A percentile compares a stretch with the other conserved stretches of the same genome.
phyloP scores from a whole-genome alignment of 1,140 invertebrate genomes.

The Hycleus phaleratus region DNA sequence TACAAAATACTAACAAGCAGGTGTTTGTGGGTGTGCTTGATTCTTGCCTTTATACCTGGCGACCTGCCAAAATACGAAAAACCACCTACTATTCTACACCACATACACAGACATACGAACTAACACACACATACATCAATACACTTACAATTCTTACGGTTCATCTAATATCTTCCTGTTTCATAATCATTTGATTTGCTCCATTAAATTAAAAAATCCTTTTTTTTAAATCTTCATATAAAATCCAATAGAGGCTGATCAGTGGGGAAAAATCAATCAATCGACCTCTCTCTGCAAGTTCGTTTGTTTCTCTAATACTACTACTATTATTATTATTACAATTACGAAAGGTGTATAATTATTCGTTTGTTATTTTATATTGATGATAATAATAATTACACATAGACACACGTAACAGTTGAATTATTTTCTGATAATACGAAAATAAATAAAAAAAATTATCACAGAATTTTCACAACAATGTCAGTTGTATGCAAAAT shows the following conservation, averaged over 20 bases:
- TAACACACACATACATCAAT: not conserved
- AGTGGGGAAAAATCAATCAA: no score
- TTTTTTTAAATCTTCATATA: no score
- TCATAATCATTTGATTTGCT: slow-evolving; percentile 15
- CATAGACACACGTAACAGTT: slow-evolving; percentile 8
- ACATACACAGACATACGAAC: no score
- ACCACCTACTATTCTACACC: slow-evolving; percentile 23
- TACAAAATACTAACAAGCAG: slow-evolving; percentile 17
- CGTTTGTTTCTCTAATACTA: no score
- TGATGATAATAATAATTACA: not conserved
- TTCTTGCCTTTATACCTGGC: slow-evolving; percentile 21
- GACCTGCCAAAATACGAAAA: slow-evolving; percentile 26
- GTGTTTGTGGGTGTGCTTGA: slow-evolving; percentile 30
- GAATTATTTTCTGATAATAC: slow-evolving; percentile 14
- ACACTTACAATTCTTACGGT: slow-evolving; percentile 27
- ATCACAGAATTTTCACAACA: slow-evolving; percentile 22
- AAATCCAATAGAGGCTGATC: no score
- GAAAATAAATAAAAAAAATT: slow-evolving; percentile 14
- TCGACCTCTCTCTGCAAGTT: no score
- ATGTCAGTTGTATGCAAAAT: slow-evolving; percentile 30
- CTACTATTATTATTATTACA: no score
- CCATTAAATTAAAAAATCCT: no score
- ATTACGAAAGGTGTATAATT: no score
- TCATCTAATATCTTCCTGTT: slow-evolving; percentile 32
- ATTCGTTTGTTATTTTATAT: no score